Percentiles rank a stretch among this genome's conserved stretches.
phyloP scores from a whole-genome alignment of 2,888 invertebrate species.

The Gastracanthus pulcherrimus region DNA sequence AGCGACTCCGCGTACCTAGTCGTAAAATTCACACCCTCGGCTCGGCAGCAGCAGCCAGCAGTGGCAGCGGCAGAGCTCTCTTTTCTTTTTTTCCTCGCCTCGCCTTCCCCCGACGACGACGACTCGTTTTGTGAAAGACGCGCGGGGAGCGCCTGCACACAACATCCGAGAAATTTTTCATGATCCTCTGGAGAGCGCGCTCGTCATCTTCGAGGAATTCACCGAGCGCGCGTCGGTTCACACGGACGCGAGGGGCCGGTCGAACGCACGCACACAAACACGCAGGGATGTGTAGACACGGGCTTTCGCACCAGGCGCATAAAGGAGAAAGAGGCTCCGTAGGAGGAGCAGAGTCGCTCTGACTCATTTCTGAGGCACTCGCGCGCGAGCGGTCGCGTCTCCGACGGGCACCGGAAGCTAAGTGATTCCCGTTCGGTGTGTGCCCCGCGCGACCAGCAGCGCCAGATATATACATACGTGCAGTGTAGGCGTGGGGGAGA shows the following conservation, averaged over 20 bases:
- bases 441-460: neutral
- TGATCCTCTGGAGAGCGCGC: slow-evolving; percentile 28
- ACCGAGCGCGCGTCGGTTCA: neutral
- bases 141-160: neutral
- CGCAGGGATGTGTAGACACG: too few species aligned
- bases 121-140: neutral
- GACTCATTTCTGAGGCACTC: slow-evolving; percentile 56
- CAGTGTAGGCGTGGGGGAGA: neutral
- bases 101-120: slow-evolving; percentile 13
- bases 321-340: neutral
- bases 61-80: too few species aligned
- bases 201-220: slow-evolving; percentile 57
- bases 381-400: too few species aligned
- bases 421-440: slow-evolving; percentile 50
- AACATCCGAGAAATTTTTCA: slow-evolving; percentile 42
- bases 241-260: neutral
- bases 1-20: neutral
- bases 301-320: too few species aligned
- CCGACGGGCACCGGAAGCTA: slow-evolving; percentile 56
- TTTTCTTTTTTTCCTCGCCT: neutral
- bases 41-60: too few species aligned
- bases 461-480: neutral
- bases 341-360: slow-evolving; percentile 21
- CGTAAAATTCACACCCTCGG: slow-evolving; percentile 36
- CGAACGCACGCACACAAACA: neutral